phyloP scores from a whole-genome alignment of 2,888 invertebrate species.

The Xiphydria camelus region DNA sequence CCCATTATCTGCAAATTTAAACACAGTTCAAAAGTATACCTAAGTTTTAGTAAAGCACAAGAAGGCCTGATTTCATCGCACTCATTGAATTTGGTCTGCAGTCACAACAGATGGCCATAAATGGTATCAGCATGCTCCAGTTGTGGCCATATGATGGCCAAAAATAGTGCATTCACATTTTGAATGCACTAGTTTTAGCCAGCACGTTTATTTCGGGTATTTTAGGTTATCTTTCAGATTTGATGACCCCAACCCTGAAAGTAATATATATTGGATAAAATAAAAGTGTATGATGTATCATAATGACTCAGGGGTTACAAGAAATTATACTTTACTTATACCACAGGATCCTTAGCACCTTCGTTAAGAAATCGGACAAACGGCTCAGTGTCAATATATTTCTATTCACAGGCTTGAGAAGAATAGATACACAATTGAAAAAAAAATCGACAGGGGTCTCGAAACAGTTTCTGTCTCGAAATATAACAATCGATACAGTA shows the following conservation, averaged over 20 bases:
- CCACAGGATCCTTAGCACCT: neutral
- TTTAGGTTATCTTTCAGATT: neutral
- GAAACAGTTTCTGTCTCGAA: too few species aligned
- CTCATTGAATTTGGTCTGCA: neutral
- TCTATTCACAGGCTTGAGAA: too few species aligned
- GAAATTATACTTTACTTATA: neutral
- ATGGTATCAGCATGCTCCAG: constrained; percentile 1
- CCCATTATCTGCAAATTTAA: constrained; percentile 3
- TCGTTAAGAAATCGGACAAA: neutral
- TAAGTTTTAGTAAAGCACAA: neutral
- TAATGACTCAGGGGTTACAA: neutral
- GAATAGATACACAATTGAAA: too few species aligned
- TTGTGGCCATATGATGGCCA: constrained; percentile 5
- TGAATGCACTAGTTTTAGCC: constrained; percentile 1
- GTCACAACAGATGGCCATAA: neutral
- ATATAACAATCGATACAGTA: too few species aligned
- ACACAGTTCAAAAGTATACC: neutral
- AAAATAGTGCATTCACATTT: neutral
- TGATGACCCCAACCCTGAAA: neutral
- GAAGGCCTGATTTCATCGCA: neutral
- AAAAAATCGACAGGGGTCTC: too few species aligned
- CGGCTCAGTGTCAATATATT: neutral
- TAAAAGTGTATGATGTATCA: neutral
- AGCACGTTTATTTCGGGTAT: constrained; percentile 1
- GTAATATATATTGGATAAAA: neutral